Percentiles rank a stretch among this genome's conserved stretches.
Conservation (phyloP, 2,113 vertebrate species). For the Castor canadensis region DNA sequence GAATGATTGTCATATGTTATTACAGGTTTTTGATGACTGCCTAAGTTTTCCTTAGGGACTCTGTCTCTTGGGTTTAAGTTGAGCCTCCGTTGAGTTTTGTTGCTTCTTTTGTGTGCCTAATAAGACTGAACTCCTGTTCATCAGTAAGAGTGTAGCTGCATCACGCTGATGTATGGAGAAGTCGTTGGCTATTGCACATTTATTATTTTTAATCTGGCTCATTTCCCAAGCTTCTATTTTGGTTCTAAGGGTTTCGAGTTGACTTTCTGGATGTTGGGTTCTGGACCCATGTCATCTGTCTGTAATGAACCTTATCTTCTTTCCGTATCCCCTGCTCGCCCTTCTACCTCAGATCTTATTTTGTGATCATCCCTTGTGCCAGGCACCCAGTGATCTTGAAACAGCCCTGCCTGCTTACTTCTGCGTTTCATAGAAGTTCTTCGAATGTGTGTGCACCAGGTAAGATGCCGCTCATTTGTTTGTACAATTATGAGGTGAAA, state of each 20-base stretch:
- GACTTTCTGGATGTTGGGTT: not conserved
- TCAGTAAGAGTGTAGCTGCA: not conserved
- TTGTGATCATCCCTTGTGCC: not conserved
- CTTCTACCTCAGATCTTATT: not conserved
- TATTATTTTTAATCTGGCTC: not conserved
- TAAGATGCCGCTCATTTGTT: not conserved
- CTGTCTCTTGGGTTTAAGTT: fast-evolving
- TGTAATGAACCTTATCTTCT: not conserved
- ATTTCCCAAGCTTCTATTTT: not conserved
- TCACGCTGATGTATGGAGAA: not conserved
- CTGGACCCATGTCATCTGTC: not conserved
- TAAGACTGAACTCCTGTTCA: not conserved
- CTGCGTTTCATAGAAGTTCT: not conserved
- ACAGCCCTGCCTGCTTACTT: not conserved
- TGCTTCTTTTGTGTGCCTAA: not conserved
- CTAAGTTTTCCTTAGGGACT: not conserved
- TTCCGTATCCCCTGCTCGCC: not conserved
- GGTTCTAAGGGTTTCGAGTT: not conserved
- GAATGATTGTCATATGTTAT: not conserved
- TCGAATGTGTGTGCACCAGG: not conserved
- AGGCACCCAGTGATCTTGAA: not conserved
- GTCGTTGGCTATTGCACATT: too few relatives aligned
- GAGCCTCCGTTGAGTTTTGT: not conserved
- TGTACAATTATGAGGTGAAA: not conserved
- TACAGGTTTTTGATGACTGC: not conserved